A percentile compares a stretch with the other conserved stretches of the same genome.
These are phyloP conservation scores for Caenorhabditis plicata DNA, from an alignment of 2,888 invertebrate species.

Conservation along the genomic window DNA sequence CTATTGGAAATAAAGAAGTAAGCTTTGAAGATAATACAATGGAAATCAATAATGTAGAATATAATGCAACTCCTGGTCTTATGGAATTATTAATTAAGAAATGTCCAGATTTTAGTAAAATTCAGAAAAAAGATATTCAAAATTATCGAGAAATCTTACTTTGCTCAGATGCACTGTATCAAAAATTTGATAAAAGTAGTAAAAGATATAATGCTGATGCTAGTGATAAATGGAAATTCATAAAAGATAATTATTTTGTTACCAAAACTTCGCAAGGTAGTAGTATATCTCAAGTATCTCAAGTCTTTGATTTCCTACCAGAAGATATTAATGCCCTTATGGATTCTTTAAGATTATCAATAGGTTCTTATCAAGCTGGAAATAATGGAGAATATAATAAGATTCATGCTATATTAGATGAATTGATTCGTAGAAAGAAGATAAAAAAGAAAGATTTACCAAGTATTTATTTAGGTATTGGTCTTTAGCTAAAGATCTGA, in stretches of 20 bases:
- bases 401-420: conserved; percentile 39
- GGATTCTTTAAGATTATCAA: conserved; percentile 18
- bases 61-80: conserved; percentile 31
- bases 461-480: conserved; percentile 24
- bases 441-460: conserved; percentile 19
- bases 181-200: conserved; percentile 31
- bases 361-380: conserved; percentile 44
- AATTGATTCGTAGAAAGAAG: too few species aligned
- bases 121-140: conserved; percentile 26
- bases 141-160: conserved; percentile 38
- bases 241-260: conserved; percentile 37
- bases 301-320: conserved; percentile 29
- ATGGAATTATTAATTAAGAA: conserved; percentile 47
- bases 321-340: conserved; percentile 28
- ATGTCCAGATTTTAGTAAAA: conserved; percentile 31
- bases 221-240: conserved; percentile 49
- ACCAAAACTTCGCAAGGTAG: conserved; percentile 11
- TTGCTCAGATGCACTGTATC: conserved; percentile 42
- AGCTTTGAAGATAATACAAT: conserved; percentile 39
- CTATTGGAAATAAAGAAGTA: conserved; percentile 43
- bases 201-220: conserved; percentile 48
- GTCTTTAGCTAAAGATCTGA: conserved; percentile 18
- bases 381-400: conserved; percentile 41
- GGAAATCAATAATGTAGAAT: conserved; percentile 21
- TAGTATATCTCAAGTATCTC: background rate